Evolutionary conservation across 2,888 invertebrate species (phyloP).

Genomic region (Dolichomitus sp.): DNA sequence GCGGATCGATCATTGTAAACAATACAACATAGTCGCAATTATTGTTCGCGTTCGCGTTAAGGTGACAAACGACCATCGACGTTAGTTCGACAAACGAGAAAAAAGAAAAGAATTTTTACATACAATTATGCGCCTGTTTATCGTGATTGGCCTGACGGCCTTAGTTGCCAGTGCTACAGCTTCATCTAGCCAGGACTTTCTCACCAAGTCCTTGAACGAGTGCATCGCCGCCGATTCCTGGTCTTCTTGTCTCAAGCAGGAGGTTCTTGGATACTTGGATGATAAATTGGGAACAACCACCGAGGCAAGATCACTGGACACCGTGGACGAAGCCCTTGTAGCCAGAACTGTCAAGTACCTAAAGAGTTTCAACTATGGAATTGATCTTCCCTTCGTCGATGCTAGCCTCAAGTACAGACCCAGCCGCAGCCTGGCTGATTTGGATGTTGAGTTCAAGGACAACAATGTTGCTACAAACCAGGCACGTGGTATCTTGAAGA

Average conservation of each 20-base stretch:
- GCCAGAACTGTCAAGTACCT: conserved; percentile 91
- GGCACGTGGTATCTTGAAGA: conserved; percentile 92
- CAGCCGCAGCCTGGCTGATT: conserved; percentile 83
- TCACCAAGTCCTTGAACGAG: conserved; percentile 87
- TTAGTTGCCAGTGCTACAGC: conserved; percentile 88
- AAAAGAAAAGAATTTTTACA: neutral
- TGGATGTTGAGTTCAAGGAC: conserved; percentile 84
- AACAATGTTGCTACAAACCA: conserved; percentile 80
- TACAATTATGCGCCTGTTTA: conserved; percentile 75
- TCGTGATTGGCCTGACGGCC: conserved; percentile 84
- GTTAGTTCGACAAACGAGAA: conserved; percentile 37
- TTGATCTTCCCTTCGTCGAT: conserved; percentile 89
- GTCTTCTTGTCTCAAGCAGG: conserved; percentile 91
- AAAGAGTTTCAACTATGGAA: conserved; percentile 91
- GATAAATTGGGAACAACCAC: conserved; percentile 88
- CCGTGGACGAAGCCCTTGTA: conserved; percentile 91
- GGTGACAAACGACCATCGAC: conserved; percentile 38
- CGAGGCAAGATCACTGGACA: conserved; percentile 81
- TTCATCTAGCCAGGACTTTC: conserved; percentile 78
- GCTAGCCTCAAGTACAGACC: conserved; percentile 82
- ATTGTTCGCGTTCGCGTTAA: conserved; percentile 35
- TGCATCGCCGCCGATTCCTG: conserved; percentile 91
- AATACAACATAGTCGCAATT: conserved; percentile 32
- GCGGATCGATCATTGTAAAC: conserved; percentile 71
- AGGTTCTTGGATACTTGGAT: conserved; percentile 92